These are phyloP conservation scores for Phyto melanocephala DNA, from an alignment of 2,888 invertebrate genomes.

Conservation along the genomic window DNA sequence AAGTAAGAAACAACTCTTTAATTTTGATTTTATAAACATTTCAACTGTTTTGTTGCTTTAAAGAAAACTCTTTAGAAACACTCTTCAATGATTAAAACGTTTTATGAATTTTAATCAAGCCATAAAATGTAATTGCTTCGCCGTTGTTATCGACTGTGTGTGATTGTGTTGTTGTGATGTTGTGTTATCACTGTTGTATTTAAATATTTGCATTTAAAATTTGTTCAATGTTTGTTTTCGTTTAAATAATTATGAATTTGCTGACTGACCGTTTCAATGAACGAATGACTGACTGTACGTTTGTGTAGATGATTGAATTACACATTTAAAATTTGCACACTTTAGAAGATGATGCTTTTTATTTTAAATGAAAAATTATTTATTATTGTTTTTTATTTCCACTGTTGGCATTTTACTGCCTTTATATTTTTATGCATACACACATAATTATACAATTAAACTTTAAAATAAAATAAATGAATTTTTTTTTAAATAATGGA, in stretches of 20 bases:
- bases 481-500: too few relatives aligned
- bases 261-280: background rate
- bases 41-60: too few relatives aligned
- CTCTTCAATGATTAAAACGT: conserved; percentile 23
- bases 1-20: background rate
- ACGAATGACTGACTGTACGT: background rate
- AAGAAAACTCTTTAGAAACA: too few relatives aligned
- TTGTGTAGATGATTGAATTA: background rate
- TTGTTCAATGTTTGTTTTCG: conserved; percentile 10
- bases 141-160: background rate
- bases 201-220: conserved; percentile 25
- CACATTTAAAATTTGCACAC: background rate
- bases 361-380: conserved; percentile 24
- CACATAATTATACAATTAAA: too few relatives aligned
- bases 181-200: conserved; percentile 3
- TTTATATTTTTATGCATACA: background rate
- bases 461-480: too few relatives aligned
- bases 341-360: conserved; percentile 46
- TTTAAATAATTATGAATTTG: conserved; percentile 11
- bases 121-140: background rate
- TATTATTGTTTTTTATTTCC: background rate
- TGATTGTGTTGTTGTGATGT: background rate
- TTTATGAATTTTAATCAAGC: conserved; percentile 34
- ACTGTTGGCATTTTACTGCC: background rate
- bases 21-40: background rate